A percentile compares a stretch with the other conserved stretches of the same genome.
Evolutionary conservation across 2,888 invertebrate genomes (phyloP).

Genomic region (Limnephilus lunatus): DNA sequence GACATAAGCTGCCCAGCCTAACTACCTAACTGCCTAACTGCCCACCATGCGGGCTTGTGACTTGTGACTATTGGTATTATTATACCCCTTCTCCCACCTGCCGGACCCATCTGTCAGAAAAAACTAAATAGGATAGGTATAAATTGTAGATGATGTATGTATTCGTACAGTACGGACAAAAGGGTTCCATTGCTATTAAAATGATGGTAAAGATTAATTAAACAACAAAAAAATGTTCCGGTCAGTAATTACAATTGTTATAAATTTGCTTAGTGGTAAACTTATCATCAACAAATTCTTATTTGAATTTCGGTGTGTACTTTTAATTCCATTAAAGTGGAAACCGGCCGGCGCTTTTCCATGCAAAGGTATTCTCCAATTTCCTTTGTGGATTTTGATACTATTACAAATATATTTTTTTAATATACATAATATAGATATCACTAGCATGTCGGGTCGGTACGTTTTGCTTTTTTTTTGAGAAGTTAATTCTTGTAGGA

Average conservation of each 20-base stretch:
- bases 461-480: too few species aligned
- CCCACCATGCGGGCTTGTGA: neutral
- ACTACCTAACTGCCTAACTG: neutral
- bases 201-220: neutral
- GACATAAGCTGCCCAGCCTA: conserved; percentile 16
- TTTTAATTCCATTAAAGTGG: too few species aligned
- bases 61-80: neutral
- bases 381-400: too few species aligned
- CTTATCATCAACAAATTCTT: too few species aligned
- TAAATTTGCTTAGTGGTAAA: too few species aligned
- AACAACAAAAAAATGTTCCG: neutral
- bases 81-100: neutral
- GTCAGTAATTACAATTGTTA: neutral
- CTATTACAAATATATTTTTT: too few species aligned
- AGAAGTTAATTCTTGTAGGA: too few species aligned
- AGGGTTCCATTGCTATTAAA: neutral
- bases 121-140: neutral
- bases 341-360: too few species aligned
- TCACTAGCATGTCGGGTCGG: too few species aligned
- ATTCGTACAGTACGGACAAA: neutral
- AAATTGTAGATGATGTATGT: neutral
- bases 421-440: too few species aligned
- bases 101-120: neutral
- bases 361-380: too few species aligned
- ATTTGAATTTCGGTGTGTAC: too few species aligned